These are phyloP conservation scores for Xylota segnis DNA, from an alignment of 2,888 invertebrate species.

Conservation along the genomic window DNA sequence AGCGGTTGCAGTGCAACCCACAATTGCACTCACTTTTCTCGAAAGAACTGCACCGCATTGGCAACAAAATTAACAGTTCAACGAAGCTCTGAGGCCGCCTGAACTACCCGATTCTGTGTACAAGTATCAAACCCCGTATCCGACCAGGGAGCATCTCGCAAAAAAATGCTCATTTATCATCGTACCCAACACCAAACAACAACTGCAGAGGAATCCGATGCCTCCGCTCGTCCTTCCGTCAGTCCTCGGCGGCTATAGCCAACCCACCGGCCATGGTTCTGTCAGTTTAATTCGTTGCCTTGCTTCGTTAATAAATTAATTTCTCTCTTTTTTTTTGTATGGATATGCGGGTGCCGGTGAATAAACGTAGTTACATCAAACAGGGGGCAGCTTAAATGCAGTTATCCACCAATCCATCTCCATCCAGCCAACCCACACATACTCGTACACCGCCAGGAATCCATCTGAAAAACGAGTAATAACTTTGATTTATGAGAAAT, in stretches of 20 bases:
- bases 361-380: constrained; percentile 47
- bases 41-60: constrained; percentile 31
- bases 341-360: constrained; percentile 45
- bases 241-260: neutral
- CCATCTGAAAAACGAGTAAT: constrained; percentile 68
- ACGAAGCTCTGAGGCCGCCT: constrained; percentile 13
- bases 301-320: constrained; percentile 76
- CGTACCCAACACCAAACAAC: constrained; percentile 58
- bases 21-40: constrained; percentile 31
- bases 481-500: constrained; percentile 75
- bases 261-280: constrained; percentile 38
- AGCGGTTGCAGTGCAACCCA: constrained; percentile 12
- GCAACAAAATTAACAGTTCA: constrained; percentile 61
- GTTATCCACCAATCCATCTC: constrained; percentile 69
- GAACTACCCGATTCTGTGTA: constrained; percentile 5
- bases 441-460: constrained; percentile 18
- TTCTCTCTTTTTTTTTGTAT: constrained; percentile 63
- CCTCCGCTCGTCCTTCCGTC: neutral
- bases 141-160: constrained; percentile 25
- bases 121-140: constrained; percentile 30
- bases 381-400: constrained; percentile 58
- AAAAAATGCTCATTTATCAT: constrained; percentile 69
- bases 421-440: constrained; percentile 22
- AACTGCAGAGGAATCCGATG: constrained; percentile 60
- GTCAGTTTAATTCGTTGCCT: constrained; percentile 74